Base-by-base conservation (phyloP, 2,113 vertebrate species). In the Colius striatus region DNA sequence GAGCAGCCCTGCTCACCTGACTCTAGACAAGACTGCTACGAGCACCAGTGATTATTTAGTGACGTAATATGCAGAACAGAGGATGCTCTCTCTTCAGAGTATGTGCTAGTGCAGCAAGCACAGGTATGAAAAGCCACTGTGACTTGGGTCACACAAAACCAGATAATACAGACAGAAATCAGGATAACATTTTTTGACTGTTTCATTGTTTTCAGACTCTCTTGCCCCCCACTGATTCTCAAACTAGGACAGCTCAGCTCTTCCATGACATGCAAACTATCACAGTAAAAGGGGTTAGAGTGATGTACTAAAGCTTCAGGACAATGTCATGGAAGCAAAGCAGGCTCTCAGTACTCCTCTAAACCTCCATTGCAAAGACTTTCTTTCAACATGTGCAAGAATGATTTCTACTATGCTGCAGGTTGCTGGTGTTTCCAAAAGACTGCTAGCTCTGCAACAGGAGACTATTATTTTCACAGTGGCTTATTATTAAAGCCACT, bases 321-420 rank as follows among this genome's bases (percentile, higher is more conserved):
- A 45, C 55, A 89, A 60, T 0, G 0, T 3, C 11, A 16, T 2
- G 6, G 54, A 74, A 81, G 13, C 60, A 81, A 89, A 91, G 27
- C 60, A 91, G 32, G 9, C 12, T 12, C 16, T 3, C 12, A 45
- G 10, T 22, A 22, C 26, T 32, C 48, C 62, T 74, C 76, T 54
- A 67, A 89, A 58, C 15, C 5, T 72, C 29, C 30, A 47, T 38
- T 67, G 22, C 20, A 38, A 65, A 88, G 23, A 38, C 25, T 30
- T 38, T 23, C 23, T 65, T 54, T 67, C 17, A 60, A 3, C 5
- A 17, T 48, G 41, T 4, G 6, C 12, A 71, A 83, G 58, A 74
- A 11, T 55, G 10, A 48, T 57, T n/a, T 77, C 68, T 80, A 47
- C 47, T 62, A 8, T 43, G 45, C 17, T 73, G 18, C 22, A 54